Evolutionary conservation across 2,113 vertebrate species (phyloP).

Genomic region (Phylloscopus whistleri): DNA sequence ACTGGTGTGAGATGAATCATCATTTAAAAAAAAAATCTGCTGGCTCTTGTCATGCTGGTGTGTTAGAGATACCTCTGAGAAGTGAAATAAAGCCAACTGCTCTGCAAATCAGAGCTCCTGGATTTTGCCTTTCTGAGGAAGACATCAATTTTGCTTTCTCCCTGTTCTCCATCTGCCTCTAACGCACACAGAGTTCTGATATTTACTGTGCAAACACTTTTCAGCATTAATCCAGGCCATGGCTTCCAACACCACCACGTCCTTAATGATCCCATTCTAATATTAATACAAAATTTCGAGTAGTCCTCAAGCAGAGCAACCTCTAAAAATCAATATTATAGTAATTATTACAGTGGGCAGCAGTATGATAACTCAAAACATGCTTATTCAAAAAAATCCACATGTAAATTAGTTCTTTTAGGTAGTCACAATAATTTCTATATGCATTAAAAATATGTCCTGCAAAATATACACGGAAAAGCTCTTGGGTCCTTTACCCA

Average conservation of each 20-base stretch:
- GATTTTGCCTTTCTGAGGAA: background rate
- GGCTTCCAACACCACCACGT: background rate
- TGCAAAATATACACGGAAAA: background rate
- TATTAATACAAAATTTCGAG: background rate
- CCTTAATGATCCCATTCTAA: background rate
- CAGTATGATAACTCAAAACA: background rate
- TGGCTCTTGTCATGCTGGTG: background rate
- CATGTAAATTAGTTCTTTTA: background rate
- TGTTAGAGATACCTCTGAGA: background rate
- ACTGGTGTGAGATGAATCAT: background rate
- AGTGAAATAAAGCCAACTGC: background rate
- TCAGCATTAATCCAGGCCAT: background rate
- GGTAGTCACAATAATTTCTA: background rate
- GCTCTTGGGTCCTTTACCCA: background rate
- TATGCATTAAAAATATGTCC: background rate
- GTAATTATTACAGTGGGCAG: background rate
- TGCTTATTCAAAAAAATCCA: background rate
- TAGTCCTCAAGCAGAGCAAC: background rate
- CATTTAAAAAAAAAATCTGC: background rate
- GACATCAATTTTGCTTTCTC: background rate
- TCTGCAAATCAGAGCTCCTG: background rate
- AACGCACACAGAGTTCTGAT: background rate
- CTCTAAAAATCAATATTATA: background rate
- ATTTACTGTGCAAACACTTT: constrained; percentile 10
- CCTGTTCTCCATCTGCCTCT: background rate